Conservation (phyloP, 2,888 invertebrate species). For the Ochropleura plecta region DNA sequence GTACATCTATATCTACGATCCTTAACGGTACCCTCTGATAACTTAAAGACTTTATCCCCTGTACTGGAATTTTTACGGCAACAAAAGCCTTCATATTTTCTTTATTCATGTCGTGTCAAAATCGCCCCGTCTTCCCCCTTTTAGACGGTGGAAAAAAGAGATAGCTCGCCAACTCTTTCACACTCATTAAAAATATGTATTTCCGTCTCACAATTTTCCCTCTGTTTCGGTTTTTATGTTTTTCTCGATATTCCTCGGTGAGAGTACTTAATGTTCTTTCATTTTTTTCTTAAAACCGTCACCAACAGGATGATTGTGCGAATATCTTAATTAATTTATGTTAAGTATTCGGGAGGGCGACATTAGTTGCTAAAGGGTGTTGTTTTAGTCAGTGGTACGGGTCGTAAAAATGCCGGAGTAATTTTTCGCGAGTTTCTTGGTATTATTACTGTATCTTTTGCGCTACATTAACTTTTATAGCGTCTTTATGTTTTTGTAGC, state of each 20-base stretch:
- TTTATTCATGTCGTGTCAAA: slow-evolving; percentile 90
- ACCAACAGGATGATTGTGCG: slow-evolving; percentile 85
- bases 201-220: slow-evolving; percentile 78
- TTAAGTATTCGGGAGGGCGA: slow-evolving; percentile 81
- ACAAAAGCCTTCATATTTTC: slow-evolving; percentile 90
- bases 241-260: slow-evolving; percentile 82
- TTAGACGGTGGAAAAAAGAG: slow-evolving; percentile 82
- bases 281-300: slow-evolving; percentile 80
- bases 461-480: slow-evolving; percentile 82
- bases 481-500: slow-evolving; percentile 71
- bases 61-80: slow-evolving; percentile 90
- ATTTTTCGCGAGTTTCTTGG: slow-evolving; percentile 76
- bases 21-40: slow-evolving; percentile 84
- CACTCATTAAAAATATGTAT: slow-evolving; percentile 79
- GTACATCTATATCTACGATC: slow-evolving; percentile 67
- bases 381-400: slow-evolving; percentile 73
- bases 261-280: slow-evolving; percentile 79
- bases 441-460: slow-evolving; percentile 78
- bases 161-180: slow-evolving; percentile 86
- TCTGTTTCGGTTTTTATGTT: slow-evolving; percentile 86
- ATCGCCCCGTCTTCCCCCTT: slow-evolving; percentile 84
- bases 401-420: slow-evolving; percentile 77
- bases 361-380: slow-evolving; percentile 78
- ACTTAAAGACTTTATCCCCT: slow-evolving; percentile 90
- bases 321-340: slow-evolving; percentile 90